Base-by-base conservation (phyloP, 2,113 vertebrate species). In the Mastomys natalensis region DNA sequence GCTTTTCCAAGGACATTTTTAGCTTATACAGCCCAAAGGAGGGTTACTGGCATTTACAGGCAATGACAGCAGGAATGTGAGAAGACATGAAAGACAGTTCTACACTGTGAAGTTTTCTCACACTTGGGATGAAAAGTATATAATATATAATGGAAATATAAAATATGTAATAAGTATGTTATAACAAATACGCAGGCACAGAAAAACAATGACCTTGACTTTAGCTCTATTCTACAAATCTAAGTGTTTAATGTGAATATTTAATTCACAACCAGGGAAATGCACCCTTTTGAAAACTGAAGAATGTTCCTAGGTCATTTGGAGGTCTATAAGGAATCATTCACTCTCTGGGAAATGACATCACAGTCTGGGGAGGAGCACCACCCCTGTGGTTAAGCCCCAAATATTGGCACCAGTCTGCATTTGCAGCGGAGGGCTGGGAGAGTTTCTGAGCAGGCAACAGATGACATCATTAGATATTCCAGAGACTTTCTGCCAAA, bases 301-400 rank as follows among this genome's bases (percentile, higher is more conserved):
- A 43, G 55, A 66, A 31, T 5, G 11, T 53, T 1, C 26, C 53
- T 37, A 26, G 24, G 73, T 73, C 51, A 9, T n/a, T 53, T 34
- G 22, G 77, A 15, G n/a, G 77, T 74, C 82, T 40, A 40, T 45
- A 40, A n/a, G 60, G 77, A 78, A 74, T 64, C 6, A 2, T 16
- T 53, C 22, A 37, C 24, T 55, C 6, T 55, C 90, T 48, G 45
- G 51, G 70, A 26, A 88, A 87, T 53, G 4, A 16, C 0, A 0
- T 45, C 8, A 13, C 2, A 0, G 6, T 1, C 5, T 0, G 1
- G 1, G 77, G 40, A 55, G 22, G 80, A 15, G n/a, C 15, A 74
- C 0, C 64, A 11, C 13, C 51, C 55, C 7, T 0, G 0, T 40
- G 31, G 16, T 22, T 11, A 5, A 48, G 22, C 45, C 66, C 17